Evolutionary conservation across 2,888 invertebrate species (phyloP).

Genomic region (Oligia latruncula): DNA sequence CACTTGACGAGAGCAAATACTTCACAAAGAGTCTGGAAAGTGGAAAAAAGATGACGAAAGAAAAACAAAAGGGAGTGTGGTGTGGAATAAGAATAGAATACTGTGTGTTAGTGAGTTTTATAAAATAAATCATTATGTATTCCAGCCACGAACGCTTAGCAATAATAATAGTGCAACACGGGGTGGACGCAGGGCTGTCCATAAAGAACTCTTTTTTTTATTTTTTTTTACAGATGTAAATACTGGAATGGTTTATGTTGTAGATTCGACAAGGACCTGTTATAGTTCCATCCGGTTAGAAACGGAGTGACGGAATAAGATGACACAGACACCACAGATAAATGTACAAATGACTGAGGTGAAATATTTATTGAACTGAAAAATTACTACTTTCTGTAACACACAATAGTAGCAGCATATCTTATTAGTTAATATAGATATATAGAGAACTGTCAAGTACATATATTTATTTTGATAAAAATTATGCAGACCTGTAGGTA

Average conservation of each 20-base stretch:
- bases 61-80: conserved; percentile 79
- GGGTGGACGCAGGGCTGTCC: conserved; percentile 69
- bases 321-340: too few relatives aligned
- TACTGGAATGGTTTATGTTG: not conserved
- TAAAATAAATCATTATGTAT: conserved; percentile 84
- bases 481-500: not conserved
- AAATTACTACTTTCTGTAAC: not conserved
- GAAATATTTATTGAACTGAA: not conserved
- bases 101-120: conserved; percentile 71
- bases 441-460: not conserved
- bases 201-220: not conserved
- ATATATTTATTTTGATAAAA: not conserved
- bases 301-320: not conserved
- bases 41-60: conserved; percentile 79
- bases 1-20: conserved; percentile 88
- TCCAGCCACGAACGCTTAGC: conserved; percentile 77
- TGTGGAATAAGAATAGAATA: conserved; percentile 65
- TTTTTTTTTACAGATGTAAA: not conserved
- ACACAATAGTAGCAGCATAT: not conserved
- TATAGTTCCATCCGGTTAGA: not conserved
- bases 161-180: conserved; percentile 77
- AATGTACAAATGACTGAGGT: not conserved
- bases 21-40: conserved; percentile 81
- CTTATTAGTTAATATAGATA: not conserved
- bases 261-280: not conserved